Base-by-base conservation (phyloP, 2,113 vertebrate species). In the Herpetotheres cachinnans region DNA sequence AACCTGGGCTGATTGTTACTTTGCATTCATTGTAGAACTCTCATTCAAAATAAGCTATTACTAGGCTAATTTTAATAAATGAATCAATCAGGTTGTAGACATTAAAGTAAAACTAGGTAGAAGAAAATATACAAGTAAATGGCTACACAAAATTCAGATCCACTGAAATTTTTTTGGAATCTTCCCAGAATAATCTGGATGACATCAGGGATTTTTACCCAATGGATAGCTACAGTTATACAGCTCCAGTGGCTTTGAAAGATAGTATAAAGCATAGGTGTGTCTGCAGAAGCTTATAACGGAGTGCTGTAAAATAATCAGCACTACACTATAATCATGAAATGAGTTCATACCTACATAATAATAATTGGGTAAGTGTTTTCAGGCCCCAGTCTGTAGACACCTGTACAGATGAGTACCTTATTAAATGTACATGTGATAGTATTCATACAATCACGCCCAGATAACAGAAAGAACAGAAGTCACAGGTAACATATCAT, bases 1-100 rank as follows among this genome's bases (percentile, higher is more conserved):
- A 76, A 96, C 32, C 56, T 85, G 34, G 15, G 30, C 20, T 90
- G 67, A 88, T 85, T 80, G 71, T 62, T 88, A 30, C 38, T 96
- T 93, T 92, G 47, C 44, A 93, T 95, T 98, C 71, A 56, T 47
- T 46, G 34, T n/a, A 81, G 27, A 94, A 47, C 9, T 81, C 27
- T 26, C 69, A 36, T 94, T 94, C 32, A 93, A 93, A 95, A 73
- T 36, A 86, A 90, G 42, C 32, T 72, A 36, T 58, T 74, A 65
- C 49, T 54, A 84, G 17, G 16, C 7, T 96, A 80, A 95, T 97
- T 94, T 87, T 82, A 96, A 81, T 67, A 94, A 94, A 89, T 72
- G 8, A 80, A 69, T 92, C 22, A 65, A 29, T 93, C 38, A 30
- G 44, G 15, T 73, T 88, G 13, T 16, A 66, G 11, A 4, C 89